Percentiles rank a stretch among this genome's conserved stretches.
phyloP scores from a whole-genome alignment of 2,888 invertebrate genomes.

The Drosophila neotestacea region DNA sequence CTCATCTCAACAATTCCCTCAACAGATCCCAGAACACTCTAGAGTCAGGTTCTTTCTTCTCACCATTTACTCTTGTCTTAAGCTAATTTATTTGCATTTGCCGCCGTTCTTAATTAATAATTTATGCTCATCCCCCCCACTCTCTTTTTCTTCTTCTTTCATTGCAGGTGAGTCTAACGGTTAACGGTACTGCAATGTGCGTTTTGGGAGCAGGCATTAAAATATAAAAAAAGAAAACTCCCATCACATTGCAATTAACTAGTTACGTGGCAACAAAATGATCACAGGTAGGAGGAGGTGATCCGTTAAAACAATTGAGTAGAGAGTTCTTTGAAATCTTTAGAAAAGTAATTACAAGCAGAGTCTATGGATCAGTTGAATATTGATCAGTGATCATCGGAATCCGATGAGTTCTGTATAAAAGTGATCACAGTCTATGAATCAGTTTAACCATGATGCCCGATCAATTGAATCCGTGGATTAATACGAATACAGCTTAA shows the following conservation, averaged over 20 bases:
- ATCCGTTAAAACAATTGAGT: not conserved
- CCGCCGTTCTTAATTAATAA: conserved; percentile 66
- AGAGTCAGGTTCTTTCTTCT: conserved; percentile 40
- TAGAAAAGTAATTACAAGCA: not conserved
- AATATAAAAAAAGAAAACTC: conserved; percentile 12
- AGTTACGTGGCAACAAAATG: conserved; percentile 15
- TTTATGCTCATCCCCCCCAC: conserved; percentile 53
- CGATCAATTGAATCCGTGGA: not conserved
- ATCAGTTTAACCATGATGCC: not conserved
- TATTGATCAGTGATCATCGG: not conserved
- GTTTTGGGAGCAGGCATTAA: conserved; percentile 48
- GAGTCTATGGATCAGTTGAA: not conserved
- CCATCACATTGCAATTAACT: conserved; percentile 38
- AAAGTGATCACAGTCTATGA: too few species aligned
- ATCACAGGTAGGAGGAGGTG: not conserved
- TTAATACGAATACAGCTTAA: too few species aligned
- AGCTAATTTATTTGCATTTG: conserved; percentile 72
- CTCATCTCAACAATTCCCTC: not conserved
- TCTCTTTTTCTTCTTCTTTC: conserved; percentile 12
- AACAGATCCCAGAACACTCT: not conserved
- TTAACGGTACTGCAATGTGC: conserved; percentile 41
- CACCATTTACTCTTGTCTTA: conserved; percentile 54
- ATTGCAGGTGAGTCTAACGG: conserved; percentile 73
- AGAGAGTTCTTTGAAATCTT: not conserved
- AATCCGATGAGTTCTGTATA: not conserved